Evolutionary conservation across 2,888 invertebrate genomes (phyloP), one percentile per base, ranked within the genome.

Genomic region (Dryocosmus kuriphilus): DNA sequence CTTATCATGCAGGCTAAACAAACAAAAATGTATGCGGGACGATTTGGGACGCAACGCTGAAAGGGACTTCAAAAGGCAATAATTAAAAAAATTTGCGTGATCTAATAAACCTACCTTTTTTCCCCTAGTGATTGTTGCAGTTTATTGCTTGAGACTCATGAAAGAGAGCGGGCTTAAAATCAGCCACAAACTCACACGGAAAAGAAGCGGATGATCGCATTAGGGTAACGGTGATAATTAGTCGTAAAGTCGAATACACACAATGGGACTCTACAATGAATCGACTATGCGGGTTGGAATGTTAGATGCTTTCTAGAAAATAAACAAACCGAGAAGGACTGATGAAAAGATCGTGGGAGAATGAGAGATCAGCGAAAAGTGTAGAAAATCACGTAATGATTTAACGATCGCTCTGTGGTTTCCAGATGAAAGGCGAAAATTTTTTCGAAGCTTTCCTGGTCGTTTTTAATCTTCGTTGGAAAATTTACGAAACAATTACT

Each of bases 171-270:
- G 24, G 51, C 30, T 46, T 51, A 8, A 30, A 71, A n/a, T 27
- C n/a, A 30, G 46, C 27, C 27, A 46, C 51, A 71, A 27, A 65
- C 4, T 46, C 67, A 71, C 27, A 67, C 19, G 67, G 22, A 46
- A n/a, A 67, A 30, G 57, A 51, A 30, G 67, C 46, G 46, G 51
- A 71, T 71, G 46, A 71, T 71, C 19, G 16, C 38, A 38, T 46
- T 71, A 71, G n/a, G 41, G 46, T 46, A 71, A 46, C 46, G 30
- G 46, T 51, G n/a, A 71, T 71, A 71, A 71, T 71, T 71, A 51
- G 51, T 71, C 41, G 14, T 46, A 51, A 71, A 71, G 67, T 71
- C 51, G 27, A 51, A 67, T 71, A 30, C 24, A 46, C 24, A 71
- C 67, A 71, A 71, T 71, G n/a, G 30, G 19, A 19, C 67, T 41